phyloP scores from a whole-genome alignment of 2,797 vertebrate genomes.

The Bradypus variegatus region DNA sequence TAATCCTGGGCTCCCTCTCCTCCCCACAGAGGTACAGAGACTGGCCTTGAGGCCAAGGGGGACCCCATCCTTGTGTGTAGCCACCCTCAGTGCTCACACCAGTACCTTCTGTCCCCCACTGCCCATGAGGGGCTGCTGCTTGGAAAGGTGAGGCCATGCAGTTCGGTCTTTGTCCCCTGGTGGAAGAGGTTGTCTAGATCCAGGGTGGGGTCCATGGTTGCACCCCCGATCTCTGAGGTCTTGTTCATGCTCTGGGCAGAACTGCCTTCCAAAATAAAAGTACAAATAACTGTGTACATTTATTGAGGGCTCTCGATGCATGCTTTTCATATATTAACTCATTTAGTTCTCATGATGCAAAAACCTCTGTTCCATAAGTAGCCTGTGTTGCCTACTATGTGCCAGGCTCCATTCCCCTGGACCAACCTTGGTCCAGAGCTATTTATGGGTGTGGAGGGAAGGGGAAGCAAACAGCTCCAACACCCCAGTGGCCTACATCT shows the following conservation, averaged over 20 bases:
- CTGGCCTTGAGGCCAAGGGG: background rate
- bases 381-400: background rate
- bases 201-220: background rate
- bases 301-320: background rate
- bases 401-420: background rate
- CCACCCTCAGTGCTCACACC: background rate
- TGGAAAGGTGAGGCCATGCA: background rate
- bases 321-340: background rate
- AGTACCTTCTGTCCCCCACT: background rate
- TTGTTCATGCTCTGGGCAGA: background rate
- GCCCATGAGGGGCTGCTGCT: too few relatives aligned
- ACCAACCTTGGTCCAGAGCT: too few relatives aligned
- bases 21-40: background rate
- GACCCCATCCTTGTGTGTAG: too few relatives aligned
- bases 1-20: background rate
- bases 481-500: background rate
- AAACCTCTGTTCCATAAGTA: background rate
- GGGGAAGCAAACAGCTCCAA: background rate
- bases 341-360: background rate
- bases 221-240: background rate
- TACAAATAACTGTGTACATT: background rate
- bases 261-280: background rate
- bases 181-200: background rate
- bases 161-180: background rate
- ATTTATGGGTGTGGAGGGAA: background rate